Evolutionary conservation across 2,113 vertebrate genomes (phyloP).

Genomic region (Poecile atricapillus): DNA sequence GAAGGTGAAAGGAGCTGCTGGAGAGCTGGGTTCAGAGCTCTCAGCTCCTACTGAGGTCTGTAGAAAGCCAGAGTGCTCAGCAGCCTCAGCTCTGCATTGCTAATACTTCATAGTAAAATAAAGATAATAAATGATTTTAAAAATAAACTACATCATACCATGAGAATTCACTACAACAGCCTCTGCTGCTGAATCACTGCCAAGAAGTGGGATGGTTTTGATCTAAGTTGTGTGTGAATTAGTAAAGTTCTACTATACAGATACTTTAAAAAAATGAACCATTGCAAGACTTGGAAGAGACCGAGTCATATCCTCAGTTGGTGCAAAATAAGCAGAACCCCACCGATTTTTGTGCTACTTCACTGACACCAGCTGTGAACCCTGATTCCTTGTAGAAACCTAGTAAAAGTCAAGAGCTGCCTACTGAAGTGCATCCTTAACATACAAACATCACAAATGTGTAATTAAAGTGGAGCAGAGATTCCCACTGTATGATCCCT

Average conservation of each 20-base stretch:
- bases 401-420: conserved; percentile 59
- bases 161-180: background rate
- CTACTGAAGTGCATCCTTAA: conserved; percentile 65
- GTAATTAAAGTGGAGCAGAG: conserved; percentile 57
- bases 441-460: conserved; percentile 56
- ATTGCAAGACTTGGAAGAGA: background rate
- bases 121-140: background rate
- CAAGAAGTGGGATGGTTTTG: background rate
- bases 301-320: background rate
- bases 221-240: background rate
- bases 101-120: background rate
- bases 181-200: background rate
- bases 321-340: conserved; percentile 2
- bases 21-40: background rate
- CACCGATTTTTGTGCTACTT: background rate
- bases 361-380: background rate
- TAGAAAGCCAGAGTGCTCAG: background rate
- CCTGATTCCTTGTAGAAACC: background rate
- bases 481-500: conserved; percentile 54
- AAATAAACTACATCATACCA: background rate
- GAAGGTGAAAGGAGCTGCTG: background rate
- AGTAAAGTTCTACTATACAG: background rate
- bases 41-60: background rate
- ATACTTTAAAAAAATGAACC: background rate
- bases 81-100: background rate